These are phyloP conservation scores for Apogon talboti DNA, from an alignment of 2,797 vertebrate genomes.

Conservation along the genomic window DNA sequence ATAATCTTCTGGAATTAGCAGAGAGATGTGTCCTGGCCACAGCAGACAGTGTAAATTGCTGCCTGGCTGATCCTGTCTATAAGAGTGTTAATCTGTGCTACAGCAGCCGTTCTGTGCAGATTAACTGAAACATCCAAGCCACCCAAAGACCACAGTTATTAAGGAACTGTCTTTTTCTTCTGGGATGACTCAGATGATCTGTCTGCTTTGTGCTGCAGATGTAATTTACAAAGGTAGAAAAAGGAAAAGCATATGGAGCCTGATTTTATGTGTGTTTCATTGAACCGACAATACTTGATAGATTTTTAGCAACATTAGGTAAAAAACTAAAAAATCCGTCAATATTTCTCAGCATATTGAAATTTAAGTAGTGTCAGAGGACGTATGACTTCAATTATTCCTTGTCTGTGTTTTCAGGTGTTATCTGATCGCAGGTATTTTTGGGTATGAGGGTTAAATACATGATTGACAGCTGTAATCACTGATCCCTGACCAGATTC, in stretches of 20 bases:
- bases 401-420: no score
- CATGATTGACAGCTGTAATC: no score
- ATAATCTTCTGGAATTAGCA: slow-evolving; percentile 56
- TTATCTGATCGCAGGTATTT: no score
- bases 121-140: slow-evolving; percentile 18
- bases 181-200: neutral
- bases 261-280: slow-evolving; percentile 8
- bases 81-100: slow-evolving; percentile 46
- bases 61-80: slow-evolving; percentile 27
- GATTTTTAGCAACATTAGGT: no score
- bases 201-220: neutral
- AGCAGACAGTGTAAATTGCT: slow-evolving; percentile 59
- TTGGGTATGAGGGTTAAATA: no score
- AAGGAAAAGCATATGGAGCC: slow-evolving; percentile 1
- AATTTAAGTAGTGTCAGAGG: no score
- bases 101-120: slow-evolving; percentile 16
- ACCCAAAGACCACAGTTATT: slow-evolving; percentile 10
- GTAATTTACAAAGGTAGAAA: neutral
- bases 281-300: no score
- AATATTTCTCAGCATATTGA: no score
- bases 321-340: no score
- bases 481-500: no score
- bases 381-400: no score
- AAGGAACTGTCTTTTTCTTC: slow-evolving; percentile 23
- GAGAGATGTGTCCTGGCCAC: slow-evolving; percentile 24